A percentile compares a stretch with the other conserved stretches of the same genome.
These are phyloP conservation scores for Ptyas mucosa DNA, from an alignment of 2,113 vertebrate species.

Conservation along the genomic window DNA sequence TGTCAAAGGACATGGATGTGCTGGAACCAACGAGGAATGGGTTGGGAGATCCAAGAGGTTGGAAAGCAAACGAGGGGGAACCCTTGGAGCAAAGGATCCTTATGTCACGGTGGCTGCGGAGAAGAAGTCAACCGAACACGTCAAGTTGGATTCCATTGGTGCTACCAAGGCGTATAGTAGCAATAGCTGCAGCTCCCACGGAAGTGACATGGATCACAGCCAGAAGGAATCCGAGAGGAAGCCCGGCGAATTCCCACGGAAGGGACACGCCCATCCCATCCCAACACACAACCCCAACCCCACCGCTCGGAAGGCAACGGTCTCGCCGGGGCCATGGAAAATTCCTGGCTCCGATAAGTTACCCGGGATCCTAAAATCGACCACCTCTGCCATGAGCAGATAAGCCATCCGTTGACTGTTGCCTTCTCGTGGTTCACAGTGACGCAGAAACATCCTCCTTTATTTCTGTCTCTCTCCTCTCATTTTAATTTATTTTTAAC, in stretches of 20 bases:
- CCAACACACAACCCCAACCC: slow-evolving; percentile 68
- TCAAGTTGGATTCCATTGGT: slow-evolving; percentile 70
- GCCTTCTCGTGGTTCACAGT: slow-evolving; percentile 65
- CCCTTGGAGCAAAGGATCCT: slow-evolving; percentile 72
- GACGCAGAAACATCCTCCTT: slow-evolving; percentile 63
- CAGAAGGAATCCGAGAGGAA: slow-evolving; percentile 73
- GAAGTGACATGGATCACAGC: slow-evolving; percentile 67
- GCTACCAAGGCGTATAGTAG: slow-evolving; percentile 64
- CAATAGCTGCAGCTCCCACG: slow-evolving; percentile 66
- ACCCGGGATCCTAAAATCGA: slow-evolving; percentile 82
- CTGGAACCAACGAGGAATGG: slow-evolving; percentile 62
- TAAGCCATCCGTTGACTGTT: slow-evolving; percentile 67
- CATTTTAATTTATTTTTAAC: slow-evolving; percentile 95
- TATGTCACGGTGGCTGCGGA: slow-evolving; percentile 65
- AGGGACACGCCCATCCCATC: slow-evolving; percentile 72
- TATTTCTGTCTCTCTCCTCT: slow-evolving; percentile 72
- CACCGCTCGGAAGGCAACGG: slow-evolving; percentile 81
- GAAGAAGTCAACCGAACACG: slow-evolving; percentile 68
- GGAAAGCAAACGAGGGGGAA: slow-evolving; percentile 74
- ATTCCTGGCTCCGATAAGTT: slow-evolving; percentile 95
- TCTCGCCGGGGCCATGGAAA: slow-evolving; percentile 95
- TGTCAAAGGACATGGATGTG: slow-evolving; percentile 64
- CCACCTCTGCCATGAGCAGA: slow-evolving; percentile 89
- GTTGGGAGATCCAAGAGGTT: slow-evolving; percentile 69
- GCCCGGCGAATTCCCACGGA: slow-evolving; percentile 67